These are phyloP conservation scores for Leptinotarsa rubiginosa DNA, from an alignment of 2,888 invertebrate species.

Conservation along the genomic window DNA sequence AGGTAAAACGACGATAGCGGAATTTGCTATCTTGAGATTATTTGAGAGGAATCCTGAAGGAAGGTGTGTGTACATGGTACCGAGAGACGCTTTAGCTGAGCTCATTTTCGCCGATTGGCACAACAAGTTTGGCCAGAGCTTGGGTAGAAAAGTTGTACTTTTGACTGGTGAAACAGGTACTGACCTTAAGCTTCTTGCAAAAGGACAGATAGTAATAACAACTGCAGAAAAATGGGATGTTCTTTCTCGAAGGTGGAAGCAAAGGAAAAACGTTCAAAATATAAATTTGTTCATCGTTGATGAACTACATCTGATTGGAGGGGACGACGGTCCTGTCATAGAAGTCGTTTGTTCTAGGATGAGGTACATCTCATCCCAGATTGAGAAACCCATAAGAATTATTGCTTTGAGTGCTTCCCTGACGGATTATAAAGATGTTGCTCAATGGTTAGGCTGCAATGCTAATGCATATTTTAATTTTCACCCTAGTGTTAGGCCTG, in stretches of 20 bases:
- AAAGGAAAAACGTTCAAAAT: slow-evolving; percentile 97
- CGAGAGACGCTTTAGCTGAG: slow-evolving; percentile 92
- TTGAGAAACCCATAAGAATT: slow-evolving; percentile 89
- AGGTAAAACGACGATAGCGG: slow-evolving; percentile 94
- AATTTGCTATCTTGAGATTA: slow-evolving; percentile 92
- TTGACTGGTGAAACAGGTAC: slow-evolving; percentile 98
- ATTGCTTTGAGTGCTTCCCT: slow-evolving; percentile 90
- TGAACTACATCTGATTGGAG: slow-evolving; percentile 91
- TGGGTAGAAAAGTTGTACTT: slow-evolving; percentile 89
- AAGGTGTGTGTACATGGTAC: slow-evolving; percentile 93
- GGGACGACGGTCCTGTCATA: slow-evolving; percentile 92
- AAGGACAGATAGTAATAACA: slow-evolving; percentile 95
- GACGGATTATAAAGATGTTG: slow-evolving; percentile 92
- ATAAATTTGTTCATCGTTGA: slow-evolving; percentile 96
- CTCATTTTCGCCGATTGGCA: slow-evolving; percentile 92
- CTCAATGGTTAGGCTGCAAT: slow-evolving; percentile 96
- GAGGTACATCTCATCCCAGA: slow-evolving; percentile 94
- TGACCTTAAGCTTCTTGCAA: slow-evolving; percentile 91
- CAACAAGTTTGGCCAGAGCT: slow-evolving; percentile 82
- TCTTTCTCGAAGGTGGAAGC: slow-evolving; percentile 97
- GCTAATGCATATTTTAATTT: slow-evolving; percentile 97
- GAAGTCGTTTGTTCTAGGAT: slow-evolving; percentile 92
- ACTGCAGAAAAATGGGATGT: slow-evolving; percentile 99
- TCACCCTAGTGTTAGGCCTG: slow-evolving; percentile 96
- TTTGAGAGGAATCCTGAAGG: slow-evolving; percentile 80